phyloP scores from a whole-genome alignment of 2,797 vertebrate genomes.

The Mastacembelus armatus region DNA sequence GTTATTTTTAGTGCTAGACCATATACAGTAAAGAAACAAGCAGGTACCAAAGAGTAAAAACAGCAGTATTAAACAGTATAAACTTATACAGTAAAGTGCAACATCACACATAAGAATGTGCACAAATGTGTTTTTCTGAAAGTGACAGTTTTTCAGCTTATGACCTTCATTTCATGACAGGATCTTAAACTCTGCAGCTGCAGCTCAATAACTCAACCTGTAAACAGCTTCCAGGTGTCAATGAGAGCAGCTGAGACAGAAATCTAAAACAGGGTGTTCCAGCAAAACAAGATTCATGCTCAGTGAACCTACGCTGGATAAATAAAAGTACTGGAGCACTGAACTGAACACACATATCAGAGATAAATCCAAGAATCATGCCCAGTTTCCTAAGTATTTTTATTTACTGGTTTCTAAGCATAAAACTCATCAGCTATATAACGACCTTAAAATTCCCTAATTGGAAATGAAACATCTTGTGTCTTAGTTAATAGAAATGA shows the following conservation, averaged over 20 bases:
- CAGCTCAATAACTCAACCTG: not conserved
- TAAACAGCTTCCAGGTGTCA: not conserved
- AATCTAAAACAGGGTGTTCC: not conserved
- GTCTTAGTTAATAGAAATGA: not conserved
- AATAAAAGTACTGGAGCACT: not conserved
- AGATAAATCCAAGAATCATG: not conserved
- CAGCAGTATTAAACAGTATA: not conserved
- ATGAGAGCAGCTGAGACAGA: not conserved
- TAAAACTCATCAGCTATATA: no score
- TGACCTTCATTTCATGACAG: no score
- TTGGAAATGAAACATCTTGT: no score
- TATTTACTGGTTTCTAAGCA: not conserved
- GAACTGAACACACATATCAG: not conserved
- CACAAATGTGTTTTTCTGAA: no score
- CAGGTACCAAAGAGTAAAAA: not conserved
- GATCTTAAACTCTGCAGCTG: no score
- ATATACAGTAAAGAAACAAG: not conserved
- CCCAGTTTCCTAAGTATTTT: not conserved
- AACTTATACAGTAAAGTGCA: no score
- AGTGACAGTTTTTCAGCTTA: no score
- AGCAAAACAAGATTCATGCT: conserved; percentile 13
- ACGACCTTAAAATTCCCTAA: not conserved
- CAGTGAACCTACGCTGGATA: not conserved
- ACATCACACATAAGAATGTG: no score
- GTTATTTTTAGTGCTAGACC: not conserved